These are phyloP conservation scores for Mormyrops attenuatus DNA, from an alignment of 2,797 vertebrate genomes.

Conservation along the genomic window DNA sequence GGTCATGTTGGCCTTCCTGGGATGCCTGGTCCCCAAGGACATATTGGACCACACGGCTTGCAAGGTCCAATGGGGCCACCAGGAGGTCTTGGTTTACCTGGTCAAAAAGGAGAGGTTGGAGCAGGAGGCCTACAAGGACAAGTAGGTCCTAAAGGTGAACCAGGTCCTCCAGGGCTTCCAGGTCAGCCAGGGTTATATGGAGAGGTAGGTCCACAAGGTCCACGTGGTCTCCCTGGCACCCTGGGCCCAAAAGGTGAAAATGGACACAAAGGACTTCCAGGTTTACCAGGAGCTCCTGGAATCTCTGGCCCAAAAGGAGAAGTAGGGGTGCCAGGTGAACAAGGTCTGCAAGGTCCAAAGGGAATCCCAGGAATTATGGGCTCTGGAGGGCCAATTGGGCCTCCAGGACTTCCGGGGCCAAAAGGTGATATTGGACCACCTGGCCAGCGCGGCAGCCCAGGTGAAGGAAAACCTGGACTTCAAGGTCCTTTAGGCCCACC, in stretches of 20 bases:
- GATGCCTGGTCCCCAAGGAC: slow-evolving; percentile 72
- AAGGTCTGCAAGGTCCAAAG: slow-evolving; percentile 78
- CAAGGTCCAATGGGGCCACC: slow-evolving; percentile 80
- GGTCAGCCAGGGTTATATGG: slow-evolving; percentile 80
- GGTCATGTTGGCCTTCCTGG: slow-evolving; percentile 77
- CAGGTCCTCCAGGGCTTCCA: slow-evolving; percentile 77
- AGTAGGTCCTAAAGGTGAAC: slow-evolving; percentile 76
- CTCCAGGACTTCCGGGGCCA: slow-evolving; percentile 78
- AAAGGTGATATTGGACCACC: slow-evolving; percentile 80
- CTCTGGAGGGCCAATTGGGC: slow-evolving; percentile 84
- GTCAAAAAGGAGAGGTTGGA: slow-evolving; percentile 82
- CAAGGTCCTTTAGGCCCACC: slow-evolving; percentile 76
- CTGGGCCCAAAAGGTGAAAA: slow-evolving; percentile 81
- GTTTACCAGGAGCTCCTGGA: slow-evolving; percentile 70
- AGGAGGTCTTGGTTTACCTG: slow-evolving; percentile 79
- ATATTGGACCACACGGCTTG: slow-evolving; percentile 75
- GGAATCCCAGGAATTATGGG: slow-evolving; percentile 89
- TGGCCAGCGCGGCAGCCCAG: slow-evolving; percentile 81
- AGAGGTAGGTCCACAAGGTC: slow-evolving; percentile 74
- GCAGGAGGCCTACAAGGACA: slow-evolving; percentile 68
- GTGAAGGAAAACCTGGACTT: slow-evolving; percentile 74
- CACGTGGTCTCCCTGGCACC: slow-evolving; percentile 79
- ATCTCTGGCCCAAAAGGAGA: slow-evolving; percentile 77
- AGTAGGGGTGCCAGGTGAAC: slow-evolving; percentile 70
- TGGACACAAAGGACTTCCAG: slow-evolving; percentile 75